Evolutionary conservation across 2,797 vertebrate genomes (phyloP), one percentile per base, ranked within the genome.

Genomic region (Aythya fuligula): DNA sequence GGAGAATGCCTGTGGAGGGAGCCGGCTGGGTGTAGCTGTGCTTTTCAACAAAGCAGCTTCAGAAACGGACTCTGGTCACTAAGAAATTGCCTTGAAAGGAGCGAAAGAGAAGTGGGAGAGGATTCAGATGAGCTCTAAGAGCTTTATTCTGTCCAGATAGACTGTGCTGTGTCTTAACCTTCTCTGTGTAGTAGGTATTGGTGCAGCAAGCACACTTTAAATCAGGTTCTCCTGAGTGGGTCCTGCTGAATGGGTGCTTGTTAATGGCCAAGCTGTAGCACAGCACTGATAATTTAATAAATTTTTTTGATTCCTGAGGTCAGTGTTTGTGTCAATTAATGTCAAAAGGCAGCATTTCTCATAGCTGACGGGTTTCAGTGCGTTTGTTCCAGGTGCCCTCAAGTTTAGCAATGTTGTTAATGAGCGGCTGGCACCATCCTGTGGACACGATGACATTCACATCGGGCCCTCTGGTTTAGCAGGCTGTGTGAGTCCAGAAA

Each of bases 361-460:
- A 1, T 4, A 6, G 17, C 62, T 4, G 54, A 0, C 4, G 18
- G 7, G 32, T 5, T 41, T 34, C 11, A 38, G 34, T 13, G 70
- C 1, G 0, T 39, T 39, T 14, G 28, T 39, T 71, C 6, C 11
- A 5, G 28, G 9, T 0, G 2, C 36, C 34, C 6, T 0, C 4
- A 38, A 13, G 19, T 28, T 19, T 15, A 8, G 9, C 3, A 0
- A 2, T 3, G 57, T 5, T 32, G 77, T 28, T 13, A 1, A 51
- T 5, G 64, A 57, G 88, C 6, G 7, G 36, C 7, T 94, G 93
- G 85, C 94, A 87, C 92, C 94, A 77, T 96, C 94, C 90, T 77
- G 83, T 91, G 92, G 85, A 7, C 79, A 5, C 0, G 2, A 8
- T 2, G 88, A 30, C 83, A 9, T 22, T n/a, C 8, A 10, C 84